These are phyloP conservation scores for Notothenia rossii DNA, from an alignment of 2,113 vertebrate species.

Conservation along the genomic window DNA sequence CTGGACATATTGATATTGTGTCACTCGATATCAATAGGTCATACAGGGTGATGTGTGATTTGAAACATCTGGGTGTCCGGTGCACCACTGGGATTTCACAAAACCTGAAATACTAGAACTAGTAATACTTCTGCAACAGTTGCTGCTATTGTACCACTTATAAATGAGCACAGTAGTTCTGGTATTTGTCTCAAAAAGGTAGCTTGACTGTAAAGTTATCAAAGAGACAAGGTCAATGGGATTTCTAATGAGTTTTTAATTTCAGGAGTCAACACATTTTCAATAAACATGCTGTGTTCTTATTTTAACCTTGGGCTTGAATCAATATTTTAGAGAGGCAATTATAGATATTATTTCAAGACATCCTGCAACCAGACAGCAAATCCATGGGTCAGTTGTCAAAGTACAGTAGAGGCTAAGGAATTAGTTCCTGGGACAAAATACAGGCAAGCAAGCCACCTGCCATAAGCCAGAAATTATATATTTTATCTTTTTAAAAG, in stretches of 20 bases:
- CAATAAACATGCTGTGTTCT: conserved; percentile 69
- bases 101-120: conserved; percentile 22
- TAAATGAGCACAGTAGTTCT: not conserved
- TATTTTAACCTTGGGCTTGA: conserved; percentile 75
- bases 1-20: conserved; percentile 49
- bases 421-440: conserved; percentile 67
- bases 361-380: conserved; percentile 74
- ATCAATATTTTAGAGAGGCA: conserved; percentile 79
- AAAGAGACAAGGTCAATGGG: conserved; percentile 73
- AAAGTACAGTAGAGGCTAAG: conserved; percentile 61
- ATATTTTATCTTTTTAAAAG: conserved; percentile 67
- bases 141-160: not conserved
- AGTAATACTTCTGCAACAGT: not conserved
- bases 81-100: conserved; percentile 39
- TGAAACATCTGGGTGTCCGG: conserved; percentile 41
- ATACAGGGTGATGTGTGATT: conserved; percentile 61
- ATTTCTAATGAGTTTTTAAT: conserved; percentile 82
- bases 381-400: conserved; percentile 77
- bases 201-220: conserved; percentile 47
- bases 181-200: conserved; percentile 47
- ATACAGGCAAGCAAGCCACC: conserved; percentile 37
- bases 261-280: conserved; percentile 77
- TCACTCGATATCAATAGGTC: conserved; percentile 59
- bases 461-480: conserved; percentile 47
- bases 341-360: conserved; percentile 83